These are phyloP conservation scores for Oscheius onirici DNA, from an alignment of 2,888 invertebrate genomes.

Conservation along the genomic window DNA sequence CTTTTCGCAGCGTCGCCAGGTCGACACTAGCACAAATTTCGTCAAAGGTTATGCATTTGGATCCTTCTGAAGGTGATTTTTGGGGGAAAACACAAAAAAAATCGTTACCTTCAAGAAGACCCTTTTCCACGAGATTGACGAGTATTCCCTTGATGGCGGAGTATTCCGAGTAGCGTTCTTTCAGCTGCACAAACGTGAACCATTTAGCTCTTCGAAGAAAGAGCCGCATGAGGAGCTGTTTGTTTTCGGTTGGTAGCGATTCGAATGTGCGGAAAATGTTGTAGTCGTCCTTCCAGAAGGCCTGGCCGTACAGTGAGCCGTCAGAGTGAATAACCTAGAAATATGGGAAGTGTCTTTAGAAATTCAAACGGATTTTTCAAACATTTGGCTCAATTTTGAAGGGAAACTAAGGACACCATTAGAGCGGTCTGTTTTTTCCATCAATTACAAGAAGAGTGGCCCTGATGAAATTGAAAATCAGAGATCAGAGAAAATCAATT, in stretches of 20 bases:
- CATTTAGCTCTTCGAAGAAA: conserved; percentile 21
- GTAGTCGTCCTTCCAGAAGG: background rate
- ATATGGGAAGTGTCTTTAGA: background rate
- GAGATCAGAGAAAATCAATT: too few relatives aligned
- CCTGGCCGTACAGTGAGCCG: background rate
- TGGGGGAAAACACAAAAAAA: background rate
- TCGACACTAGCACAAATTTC: conserved; percentile 29
- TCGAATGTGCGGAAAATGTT: background rate
- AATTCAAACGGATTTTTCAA: too few relatives aligned
- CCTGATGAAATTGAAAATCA: too few relatives aligned
- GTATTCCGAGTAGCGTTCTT: conserved; percentile 13
- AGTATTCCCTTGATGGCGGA: background rate
- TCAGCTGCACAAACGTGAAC: conserved; percentile 3
- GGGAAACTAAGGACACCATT: too few relatives aligned
- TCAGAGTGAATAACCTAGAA: conserved; percentile 2
- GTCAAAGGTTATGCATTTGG: conserved; percentile 9
- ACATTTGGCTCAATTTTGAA: too few relatives aligned
- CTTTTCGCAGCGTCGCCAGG: background rate
- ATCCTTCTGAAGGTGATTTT: background rate
- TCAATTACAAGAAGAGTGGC: too few relatives aligned
- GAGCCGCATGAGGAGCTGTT: conserved; percentile 22
- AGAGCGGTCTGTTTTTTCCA: too few relatives aligned
- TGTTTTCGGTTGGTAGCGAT: background rate
- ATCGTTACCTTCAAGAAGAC: background rate
- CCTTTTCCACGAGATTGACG: background rate